Conservation (phyloP, 2,797 vertebrate species). For the Oceanodroma leucorhoa region DNA sequence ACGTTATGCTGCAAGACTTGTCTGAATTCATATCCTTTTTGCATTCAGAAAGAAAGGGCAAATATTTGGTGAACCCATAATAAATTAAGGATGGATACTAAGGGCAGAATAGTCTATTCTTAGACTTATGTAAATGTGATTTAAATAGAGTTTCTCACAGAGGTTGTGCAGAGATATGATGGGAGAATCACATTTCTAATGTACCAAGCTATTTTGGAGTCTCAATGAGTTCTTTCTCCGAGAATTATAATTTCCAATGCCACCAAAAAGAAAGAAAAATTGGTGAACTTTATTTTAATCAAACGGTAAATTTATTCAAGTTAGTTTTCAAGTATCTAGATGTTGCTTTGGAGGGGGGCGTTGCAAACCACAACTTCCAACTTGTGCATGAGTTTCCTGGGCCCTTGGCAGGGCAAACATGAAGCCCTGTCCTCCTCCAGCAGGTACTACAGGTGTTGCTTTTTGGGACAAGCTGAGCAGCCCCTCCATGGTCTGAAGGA, state of each 20-base stretch:
- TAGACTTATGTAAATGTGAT: slow-evolving; percentile 47
- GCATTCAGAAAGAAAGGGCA: slow-evolving; percentile 42
- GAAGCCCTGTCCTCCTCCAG: neutral
- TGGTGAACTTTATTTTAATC: neutral
- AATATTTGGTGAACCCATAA: slow-evolving; percentile 62
- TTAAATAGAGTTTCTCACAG: slow-evolving; percentile 42
- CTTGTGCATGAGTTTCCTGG: neutral
- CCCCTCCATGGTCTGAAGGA: neutral
- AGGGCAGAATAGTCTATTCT: slow-evolving; percentile 54
- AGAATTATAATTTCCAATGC: neutral
- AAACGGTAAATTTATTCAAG: neutral
- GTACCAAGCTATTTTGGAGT: neutral
- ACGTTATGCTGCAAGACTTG: neutral
- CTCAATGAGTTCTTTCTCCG: neutral
- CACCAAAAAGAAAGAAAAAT: neutral
- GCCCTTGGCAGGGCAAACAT: neutral
- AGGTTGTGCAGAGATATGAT: neutral
- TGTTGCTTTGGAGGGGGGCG: neutral
- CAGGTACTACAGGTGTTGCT: neutral
- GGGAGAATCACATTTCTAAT: slow-evolving; percentile 8
- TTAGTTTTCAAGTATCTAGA: neutral
- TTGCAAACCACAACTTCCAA: neutral
- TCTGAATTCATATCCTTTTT: slow-evolving; percentile 30
- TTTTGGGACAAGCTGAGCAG: neutral
- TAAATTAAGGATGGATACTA: slow-evolving; percentile 41